Percentiles rank a stretch among this genome's conserved stretches.
Evolutionary conservation across 1,140 invertebrate species (phyloP).

Genomic region (Bacillus rossius): DNA sequence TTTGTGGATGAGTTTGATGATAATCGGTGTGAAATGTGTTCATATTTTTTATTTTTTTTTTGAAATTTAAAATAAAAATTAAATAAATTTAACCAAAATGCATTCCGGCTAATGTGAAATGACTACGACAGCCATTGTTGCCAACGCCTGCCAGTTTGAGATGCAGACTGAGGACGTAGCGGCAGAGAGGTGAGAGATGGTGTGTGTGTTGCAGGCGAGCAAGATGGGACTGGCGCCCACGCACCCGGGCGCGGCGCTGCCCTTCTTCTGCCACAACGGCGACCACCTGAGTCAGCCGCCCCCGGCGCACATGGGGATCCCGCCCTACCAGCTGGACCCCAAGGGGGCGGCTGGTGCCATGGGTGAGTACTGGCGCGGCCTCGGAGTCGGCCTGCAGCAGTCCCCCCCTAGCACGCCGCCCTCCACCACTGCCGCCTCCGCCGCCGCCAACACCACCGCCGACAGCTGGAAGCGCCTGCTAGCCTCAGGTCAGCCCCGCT

Average conservation of each 20-base stretch:
- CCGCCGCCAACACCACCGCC: neutral
- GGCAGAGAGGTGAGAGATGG: too few species aligned
- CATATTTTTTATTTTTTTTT: too few species aligned
- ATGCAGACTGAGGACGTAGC: too few species aligned
- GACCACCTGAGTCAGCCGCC: conserved; percentile 80
- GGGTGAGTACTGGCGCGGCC: conserved; percentile 19
- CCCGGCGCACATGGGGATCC: conserved; percentile 95
- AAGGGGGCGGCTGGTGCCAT: conserved; percentile 49
- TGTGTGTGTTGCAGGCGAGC: conserved; percentile 63
- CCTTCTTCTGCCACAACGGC: conserved; percentile 89
- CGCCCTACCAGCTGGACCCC: conserved; percentile 83
- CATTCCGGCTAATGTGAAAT: too few species aligned
- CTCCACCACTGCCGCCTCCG: conserved; percentile 10
- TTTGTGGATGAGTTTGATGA: too few species aligned
- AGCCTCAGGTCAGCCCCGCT: conserved; percentile 47
- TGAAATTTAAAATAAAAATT: too few species aligned
- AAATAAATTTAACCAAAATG: too few species aligned
- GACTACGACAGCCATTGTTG: too few species aligned
- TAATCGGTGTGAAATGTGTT: too few species aligned
- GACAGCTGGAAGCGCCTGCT: conserved; percentile 45
- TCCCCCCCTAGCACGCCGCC: conserved; percentile 4
- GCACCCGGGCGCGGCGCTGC: conserved; percentile 60
- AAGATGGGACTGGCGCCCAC: conserved; percentile 71
- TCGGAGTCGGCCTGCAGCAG: conserved; percentile 15
- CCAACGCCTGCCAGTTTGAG: too few species aligned